These are phyloP conservation scores for Eupleurogrammus muticus DNA, from an alignment of 2,797 vertebrate genomes.

Conservation along the genomic window DNA sequence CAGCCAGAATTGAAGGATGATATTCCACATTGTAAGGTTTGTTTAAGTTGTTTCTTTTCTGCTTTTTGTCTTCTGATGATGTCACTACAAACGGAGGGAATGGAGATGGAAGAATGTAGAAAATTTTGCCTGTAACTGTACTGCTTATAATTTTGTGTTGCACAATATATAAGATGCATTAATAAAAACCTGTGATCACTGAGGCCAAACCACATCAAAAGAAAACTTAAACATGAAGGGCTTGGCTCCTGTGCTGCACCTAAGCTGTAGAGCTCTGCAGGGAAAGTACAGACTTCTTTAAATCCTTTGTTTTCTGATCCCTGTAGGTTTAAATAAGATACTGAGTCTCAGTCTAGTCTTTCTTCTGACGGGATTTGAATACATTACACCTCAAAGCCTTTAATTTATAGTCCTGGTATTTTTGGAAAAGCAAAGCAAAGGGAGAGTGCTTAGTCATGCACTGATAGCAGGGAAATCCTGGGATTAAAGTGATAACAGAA, in stretches of 20 bases:
- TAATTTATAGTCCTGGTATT: constrained; percentile 6
- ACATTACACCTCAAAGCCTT: constrained; percentile 26
- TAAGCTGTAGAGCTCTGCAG: background rate
- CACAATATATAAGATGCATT: background rate
- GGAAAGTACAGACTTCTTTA: constrained; percentile 1
- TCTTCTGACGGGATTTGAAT: constrained; percentile 26
- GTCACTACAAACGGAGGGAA: background rate
- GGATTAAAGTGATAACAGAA: background rate
- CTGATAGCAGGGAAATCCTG: constrained; percentile 13
- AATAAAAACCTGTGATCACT: background rate
- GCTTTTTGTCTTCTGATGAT: background rate
- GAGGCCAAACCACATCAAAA: background rate
- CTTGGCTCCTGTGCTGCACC: background rate
- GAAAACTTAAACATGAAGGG: background rate
- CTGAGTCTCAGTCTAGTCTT: constrained; percentile 12
- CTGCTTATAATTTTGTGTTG: background rate
- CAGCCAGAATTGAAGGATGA: no score
- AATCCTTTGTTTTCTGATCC: constrained; percentile 10
- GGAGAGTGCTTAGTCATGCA: constrained; percentile 17
- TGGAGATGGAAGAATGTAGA: background rate
- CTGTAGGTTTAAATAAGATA: constrained; percentile 4
- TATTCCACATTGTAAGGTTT: no score
- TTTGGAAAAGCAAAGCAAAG: background rate
- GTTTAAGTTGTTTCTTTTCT: background rate
- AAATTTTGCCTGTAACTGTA: background rate